phyloP scores from a whole-genome alignment of 2,888 invertebrate species.

The Rhamphomyia laevipes region DNA sequence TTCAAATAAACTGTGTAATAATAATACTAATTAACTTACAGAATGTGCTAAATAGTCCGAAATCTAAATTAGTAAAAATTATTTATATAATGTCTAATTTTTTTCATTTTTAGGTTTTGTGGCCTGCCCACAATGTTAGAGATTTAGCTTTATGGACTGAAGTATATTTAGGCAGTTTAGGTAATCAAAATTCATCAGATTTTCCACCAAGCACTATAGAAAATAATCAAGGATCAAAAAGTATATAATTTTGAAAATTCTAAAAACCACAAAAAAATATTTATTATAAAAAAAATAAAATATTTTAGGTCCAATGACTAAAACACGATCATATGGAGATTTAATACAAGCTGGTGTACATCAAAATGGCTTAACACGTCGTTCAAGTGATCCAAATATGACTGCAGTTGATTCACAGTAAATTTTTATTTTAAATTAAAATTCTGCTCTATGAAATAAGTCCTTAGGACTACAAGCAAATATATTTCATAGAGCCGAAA shows the following conservation, averaged over 20 bases:
- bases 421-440: conserved; percentile 20
- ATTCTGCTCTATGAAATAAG: too few species aligned
- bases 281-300: background rate
- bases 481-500: background rate
- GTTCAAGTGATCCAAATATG: conserved; percentile 78
- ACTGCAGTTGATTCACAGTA: conserved; percentile 58
- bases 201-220: conserved; percentile 25
- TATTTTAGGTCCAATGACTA: conserved; percentile 52
- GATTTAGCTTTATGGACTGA: conserved; percentile 75
- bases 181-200: conserved; percentile 37
- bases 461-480: background rate
- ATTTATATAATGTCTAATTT: background rate
- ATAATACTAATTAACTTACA: too few species aligned
- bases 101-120: conserved; percentile 52
- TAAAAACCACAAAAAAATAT: background rate
- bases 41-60: too few species aligned
- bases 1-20: too few species aligned
- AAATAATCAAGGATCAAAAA: background rate
- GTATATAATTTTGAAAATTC: too few species aligned
- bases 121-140: conserved; percentile 76
- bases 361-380: conserved; percentile 47
- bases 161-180: conserved; percentile 59
- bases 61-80: conserved; percentile 2
- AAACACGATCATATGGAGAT: conserved; percentile 80
- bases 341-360: conserved; percentile 50